Evolutionary conservation across 1,140 invertebrate species (phyloP).

Genomic region (Portunus trituberculatus): DNA sequence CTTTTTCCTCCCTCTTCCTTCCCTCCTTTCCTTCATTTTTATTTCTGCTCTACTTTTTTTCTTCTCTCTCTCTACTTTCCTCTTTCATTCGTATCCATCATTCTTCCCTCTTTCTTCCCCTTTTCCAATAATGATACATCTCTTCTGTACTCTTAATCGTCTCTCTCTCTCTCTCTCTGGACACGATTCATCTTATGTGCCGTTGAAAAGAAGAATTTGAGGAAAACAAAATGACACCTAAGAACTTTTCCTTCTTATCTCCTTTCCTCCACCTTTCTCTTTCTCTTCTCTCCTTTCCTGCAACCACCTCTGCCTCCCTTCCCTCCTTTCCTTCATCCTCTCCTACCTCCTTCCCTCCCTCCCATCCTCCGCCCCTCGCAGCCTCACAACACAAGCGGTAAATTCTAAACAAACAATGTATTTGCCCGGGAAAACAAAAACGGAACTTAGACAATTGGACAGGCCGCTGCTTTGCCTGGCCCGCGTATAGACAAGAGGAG

Average conservation of each 20-base stretch:
- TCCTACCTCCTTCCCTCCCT: not conserved
- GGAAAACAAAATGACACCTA: not conserved
- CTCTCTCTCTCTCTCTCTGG: not conserved
- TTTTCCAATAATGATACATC: not conserved
- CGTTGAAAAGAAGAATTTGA: not conserved
- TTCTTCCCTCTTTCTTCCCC: not conserved
- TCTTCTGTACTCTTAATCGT: not conserved
- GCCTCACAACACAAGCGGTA: slow-evolving; percentile 10
- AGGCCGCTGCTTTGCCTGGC: not conserved
- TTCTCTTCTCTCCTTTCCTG: not conserved
- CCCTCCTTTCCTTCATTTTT: too few species aligned
- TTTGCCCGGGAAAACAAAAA: slow-evolving; percentile 72
- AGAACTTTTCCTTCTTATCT: not conserved
- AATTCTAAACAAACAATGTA: slow-evolving; percentile 74
- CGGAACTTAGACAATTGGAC: slow-evolving; percentile 48
- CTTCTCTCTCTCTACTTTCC: not conserved
- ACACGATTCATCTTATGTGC: not conserved
- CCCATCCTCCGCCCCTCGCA: not conserved
- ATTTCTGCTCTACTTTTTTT: too few species aligned
- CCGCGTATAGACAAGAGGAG: not conserved
- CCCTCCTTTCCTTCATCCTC: not conserved
- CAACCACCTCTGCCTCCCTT: not conserved
- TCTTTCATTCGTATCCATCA: not conserved
- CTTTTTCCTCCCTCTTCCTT: not conserved
- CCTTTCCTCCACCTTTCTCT: not conserved